Conservation (phyloP, 2,113 vertebrate genomes). For the Tretioscincus oriximinensis region DNA sequence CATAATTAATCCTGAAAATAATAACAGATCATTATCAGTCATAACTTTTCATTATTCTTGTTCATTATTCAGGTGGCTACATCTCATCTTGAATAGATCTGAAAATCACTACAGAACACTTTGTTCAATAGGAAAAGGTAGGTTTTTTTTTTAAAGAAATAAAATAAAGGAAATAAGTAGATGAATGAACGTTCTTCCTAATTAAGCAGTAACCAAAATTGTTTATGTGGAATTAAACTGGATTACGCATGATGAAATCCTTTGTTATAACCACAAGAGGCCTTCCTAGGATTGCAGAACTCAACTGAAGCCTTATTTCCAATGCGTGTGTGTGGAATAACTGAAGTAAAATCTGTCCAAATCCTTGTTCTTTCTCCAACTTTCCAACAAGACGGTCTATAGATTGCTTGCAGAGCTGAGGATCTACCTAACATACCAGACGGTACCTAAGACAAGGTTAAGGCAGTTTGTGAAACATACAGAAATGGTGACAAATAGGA, state of each 20-base stretch:
- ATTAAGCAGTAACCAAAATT: background rate
- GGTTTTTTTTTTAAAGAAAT: too few relatives aligned
- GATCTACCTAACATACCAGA: background rate
- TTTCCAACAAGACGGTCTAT: background rate
- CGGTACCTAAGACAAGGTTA: background rate
- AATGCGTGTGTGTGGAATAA: constrained; percentile 1
- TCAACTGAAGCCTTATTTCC: background rate
- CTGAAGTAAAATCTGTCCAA: background rate
- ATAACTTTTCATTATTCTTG: too few relatives aligned
- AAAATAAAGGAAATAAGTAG: too few relatives aligned
- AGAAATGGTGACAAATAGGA: background rate
- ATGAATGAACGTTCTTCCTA: too few relatives aligned
- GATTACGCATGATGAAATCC: background rate
- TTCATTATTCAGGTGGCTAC: too few relatives aligned
- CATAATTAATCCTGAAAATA: too few relatives aligned
- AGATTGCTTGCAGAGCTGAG: background rate
- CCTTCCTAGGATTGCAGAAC: background rate
- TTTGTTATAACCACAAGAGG: background rate
- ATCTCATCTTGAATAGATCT: too few relatives aligned
- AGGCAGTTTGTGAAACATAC: background rate
- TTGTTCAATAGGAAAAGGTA: too few relatives aligned
- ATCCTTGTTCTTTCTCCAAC: background rate
- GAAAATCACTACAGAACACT: too few relatives aligned
- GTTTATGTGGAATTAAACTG: background rate
- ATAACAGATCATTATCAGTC: too few relatives aligned